Base-by-base conservation (phyloP, 2,888 invertebrate species). In the Lycocerus yunnanus region DNA sequence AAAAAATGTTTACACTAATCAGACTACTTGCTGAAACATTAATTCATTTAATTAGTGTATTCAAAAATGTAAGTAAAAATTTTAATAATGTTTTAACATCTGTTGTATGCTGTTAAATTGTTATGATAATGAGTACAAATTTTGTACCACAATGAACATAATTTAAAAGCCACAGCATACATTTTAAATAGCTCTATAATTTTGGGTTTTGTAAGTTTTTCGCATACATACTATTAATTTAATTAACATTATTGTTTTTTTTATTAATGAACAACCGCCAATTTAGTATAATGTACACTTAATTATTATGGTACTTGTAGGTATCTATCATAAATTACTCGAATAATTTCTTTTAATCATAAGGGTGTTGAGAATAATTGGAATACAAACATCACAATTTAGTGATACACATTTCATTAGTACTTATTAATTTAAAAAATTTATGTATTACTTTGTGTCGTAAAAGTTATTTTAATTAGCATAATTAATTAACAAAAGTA, bases 401-500 rank as follows among this genome's bases (percentile, higher is more conserved):
- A 24, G 10, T 24, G 21, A 24, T 10, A 10, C 11, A 18, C 2
- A n/a, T n/a, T n/a, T 18, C 4, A 24, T 24, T 24, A 24, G 10
- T 24, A 24, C 9, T 24, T 24, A 24, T 10, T 24, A 24, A 24
- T 24, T 10, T 24, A 10, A 24, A 24, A 24, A 24, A 24, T 24
- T 24, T 24, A 24, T 24, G 21, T 24, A 18, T 18, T n/a, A n/a
- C n/a, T 43, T 43, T 43, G 43, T 8, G 43, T 5, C 6, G n/a
- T 71, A 70, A 68, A 71, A 72, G 75, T 72, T 69, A 18, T 66
- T 63, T 70, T 69, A 70, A 73, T 72, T 70, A 73, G 67, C 65
- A 68, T 72, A 77, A 80, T 80, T 75, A 78, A 78, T 79, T 80
- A 77, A 79, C 78, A 79, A 77, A 79, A 77, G 80, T 74, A 79